phyloP scores from a whole-genome alignment of 2,113 vertebrate genomes.

The Mustela lutreola region DNA sequence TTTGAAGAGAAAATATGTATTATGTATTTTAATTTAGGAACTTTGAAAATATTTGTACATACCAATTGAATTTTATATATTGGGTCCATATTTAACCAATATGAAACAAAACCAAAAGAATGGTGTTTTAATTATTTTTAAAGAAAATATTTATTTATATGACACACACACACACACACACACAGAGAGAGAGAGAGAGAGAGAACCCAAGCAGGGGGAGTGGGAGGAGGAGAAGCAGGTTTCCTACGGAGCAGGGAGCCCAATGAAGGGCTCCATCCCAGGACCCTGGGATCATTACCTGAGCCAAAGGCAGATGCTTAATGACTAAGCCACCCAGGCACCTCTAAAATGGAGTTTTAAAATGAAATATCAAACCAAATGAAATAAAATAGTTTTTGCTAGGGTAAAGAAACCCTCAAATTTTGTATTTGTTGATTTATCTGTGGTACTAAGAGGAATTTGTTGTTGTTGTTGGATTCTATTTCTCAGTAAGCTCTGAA shows the following conservation, averaged over 20 bases:
- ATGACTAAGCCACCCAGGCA: no score
- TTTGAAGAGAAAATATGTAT: not conserved
- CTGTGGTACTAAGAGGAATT: not conserved
- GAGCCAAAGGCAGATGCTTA: no score
- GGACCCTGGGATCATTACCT: no score
- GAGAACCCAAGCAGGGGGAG: no score
- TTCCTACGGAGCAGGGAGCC: no score
- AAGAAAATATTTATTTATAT: no score
- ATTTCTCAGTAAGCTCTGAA: not conserved
- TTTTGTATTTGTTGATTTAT: not conserved
- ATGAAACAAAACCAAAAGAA: not conserved
- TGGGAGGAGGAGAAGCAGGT: no score
- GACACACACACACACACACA: no score
- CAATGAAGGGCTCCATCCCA: no score
- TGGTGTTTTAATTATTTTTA: not conserved
- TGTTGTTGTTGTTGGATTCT: not conserved
- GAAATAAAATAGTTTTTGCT: not conserved
- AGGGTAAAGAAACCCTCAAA: not conserved
- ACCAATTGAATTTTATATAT: not conserved
- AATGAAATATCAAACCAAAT: not conserved
- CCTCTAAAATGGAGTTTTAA: not conserved
- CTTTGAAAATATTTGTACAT: not conserved
- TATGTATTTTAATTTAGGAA: not conserved
- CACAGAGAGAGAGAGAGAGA: no score
- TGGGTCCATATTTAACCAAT: no score